Evolutionary conservation across 2,797 vertebrate genomes (phyloP), one percentile per base, ranked within the genome.

Genomic region (Alectoris magna): DNA sequence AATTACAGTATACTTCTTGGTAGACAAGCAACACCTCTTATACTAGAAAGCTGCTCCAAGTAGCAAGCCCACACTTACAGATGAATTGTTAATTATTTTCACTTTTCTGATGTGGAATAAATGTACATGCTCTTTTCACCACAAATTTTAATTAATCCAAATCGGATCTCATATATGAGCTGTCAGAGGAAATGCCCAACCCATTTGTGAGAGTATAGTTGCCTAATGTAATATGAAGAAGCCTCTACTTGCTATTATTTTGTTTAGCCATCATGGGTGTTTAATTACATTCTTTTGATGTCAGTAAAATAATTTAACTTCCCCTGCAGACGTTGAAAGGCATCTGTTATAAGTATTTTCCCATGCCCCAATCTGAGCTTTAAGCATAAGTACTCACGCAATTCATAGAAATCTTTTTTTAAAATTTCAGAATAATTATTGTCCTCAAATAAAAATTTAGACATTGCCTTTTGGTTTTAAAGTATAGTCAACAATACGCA

Each of bases 241-340:
- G 97, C 83, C 95, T 97, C 75, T 96, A 95, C 96, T 95, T 98
- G 97, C 39, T 96, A 39, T 64, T 89, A 95, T 95, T 97, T 95
- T 95, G 78, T 95, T 97, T 96, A 89, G 78, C 92, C 92, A 83
- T 88, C 90, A 75, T 96, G 93, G 92, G 39, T 96, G 83, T 70
- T 87, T 97, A 98, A 98, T 98, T 97, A 97, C 15, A 81, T 91
- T 90, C 87, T 92, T 97, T 97, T 98, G 97, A 98, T 97, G 97
- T 97, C 43, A 91, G 93, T 88, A 96, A 95, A 97, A 96, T 89
- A 71, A 95, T 96, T 96, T 93, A 91, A 94, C 93, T 97, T 97
- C 82, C 96, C 96, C 96, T 90, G 89, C 94, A 97, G 97, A 97
- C 97, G 97, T 97, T 96, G 92, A 96, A 96, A 97, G 95, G 26